phyloP scores from a whole-genome alignment of 2,113 vertebrate genomes.

The Phyllostomus discolor region DNA sequence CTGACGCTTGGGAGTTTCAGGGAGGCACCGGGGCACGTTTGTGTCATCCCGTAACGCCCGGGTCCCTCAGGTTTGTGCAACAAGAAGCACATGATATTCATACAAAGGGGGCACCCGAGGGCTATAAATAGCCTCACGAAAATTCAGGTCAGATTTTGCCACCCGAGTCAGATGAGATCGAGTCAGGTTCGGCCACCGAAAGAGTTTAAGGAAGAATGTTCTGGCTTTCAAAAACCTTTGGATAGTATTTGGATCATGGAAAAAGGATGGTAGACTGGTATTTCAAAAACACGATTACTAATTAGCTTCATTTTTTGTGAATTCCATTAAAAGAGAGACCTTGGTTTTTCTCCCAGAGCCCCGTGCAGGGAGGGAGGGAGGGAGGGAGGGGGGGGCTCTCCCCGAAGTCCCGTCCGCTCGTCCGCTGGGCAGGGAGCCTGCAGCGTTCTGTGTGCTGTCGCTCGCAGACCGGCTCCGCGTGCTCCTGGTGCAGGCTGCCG shows the following conservation, averaged over 20 bases:
- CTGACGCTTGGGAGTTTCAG: neutral
- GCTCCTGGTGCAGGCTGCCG: neutral
- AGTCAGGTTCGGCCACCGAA: neutral
- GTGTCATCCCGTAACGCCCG: neutral
- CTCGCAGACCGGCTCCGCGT: neutral
- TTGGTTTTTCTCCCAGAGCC: neutral
- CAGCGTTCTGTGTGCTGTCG: neutral
- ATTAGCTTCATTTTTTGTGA: neutral
- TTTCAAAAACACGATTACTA: neutral
- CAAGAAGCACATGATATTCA: neutral
- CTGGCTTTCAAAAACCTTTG: neutral
- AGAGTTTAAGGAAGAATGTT: neutral
- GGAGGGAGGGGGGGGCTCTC: neutral
- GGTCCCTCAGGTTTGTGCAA: neutral
- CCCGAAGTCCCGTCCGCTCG: neutral
- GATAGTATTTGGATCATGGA: neutral
- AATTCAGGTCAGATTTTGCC: constrained; percentile 8
- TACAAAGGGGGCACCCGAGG: neutral
- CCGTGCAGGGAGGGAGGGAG: neutral
- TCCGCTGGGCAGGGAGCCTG: neutral
- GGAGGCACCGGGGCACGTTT: neutral
- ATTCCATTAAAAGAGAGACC: neutral
- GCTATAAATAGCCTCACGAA: neutral
- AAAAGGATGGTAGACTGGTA: neutral
- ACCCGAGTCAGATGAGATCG: neutral